Percentiles rank a stretch among this genome's conserved stretches.
Conservation (phyloP, 92 coral and sea anemone genomes). For the Actinernus sp. region DNA sequence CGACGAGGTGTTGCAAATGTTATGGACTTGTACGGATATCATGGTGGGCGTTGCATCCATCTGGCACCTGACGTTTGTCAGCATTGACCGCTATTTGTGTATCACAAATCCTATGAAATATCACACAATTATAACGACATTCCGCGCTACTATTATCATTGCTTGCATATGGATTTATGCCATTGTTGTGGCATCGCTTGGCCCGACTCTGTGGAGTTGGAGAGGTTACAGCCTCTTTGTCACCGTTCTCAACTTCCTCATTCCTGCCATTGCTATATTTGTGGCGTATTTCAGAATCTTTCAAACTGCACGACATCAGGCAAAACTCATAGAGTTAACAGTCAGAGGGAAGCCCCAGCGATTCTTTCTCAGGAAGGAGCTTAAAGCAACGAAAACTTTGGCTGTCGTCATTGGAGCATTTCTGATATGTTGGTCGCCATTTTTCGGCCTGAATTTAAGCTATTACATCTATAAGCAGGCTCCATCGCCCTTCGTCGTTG, state of each 20-base stretch:
- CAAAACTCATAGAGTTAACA: constrained; percentile 76
- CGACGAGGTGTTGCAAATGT: constrained; percentile 53
- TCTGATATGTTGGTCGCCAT: constrained; percentile 96
- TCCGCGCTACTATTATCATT: constrained; percentile 65
- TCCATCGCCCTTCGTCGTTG: constrained; percentile 68
- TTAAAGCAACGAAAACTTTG: constrained; percentile 95
- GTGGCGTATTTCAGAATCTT: constrained; percentile 88
- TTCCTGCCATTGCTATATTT: constrained; percentile 80
- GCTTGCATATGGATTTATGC: constrained; percentile 76
- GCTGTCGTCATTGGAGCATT: constrained; percentile 97
- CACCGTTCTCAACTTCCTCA: constrained; percentile 70
- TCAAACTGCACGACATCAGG: constrained; percentile 86
- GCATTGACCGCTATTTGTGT: constrained; percentile 92
- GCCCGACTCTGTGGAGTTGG: constrained; percentile 71
- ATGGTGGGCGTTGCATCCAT: constrained; percentile 89
- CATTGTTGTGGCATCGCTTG: constrained; percentile 62
- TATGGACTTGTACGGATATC: constrained; percentile 94
- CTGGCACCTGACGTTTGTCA: constrained; percentile 90
- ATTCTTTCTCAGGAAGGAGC: constrained; percentile 80
- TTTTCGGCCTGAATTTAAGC: constrained; percentile 79
- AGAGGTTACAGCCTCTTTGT: constrained; percentile 57
- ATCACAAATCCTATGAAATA: constrained; percentile 80
- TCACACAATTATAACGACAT: constrained; percentile 69
- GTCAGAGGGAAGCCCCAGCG: constrained; percentile 79
- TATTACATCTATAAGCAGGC: constrained; percentile 67